Percentiles rank a stretch among this genome's conserved stretches.
Evolutionary conservation across 2,888 invertebrate species (phyloP).

Genomic region (Hypomecis atomaria): DNA sequence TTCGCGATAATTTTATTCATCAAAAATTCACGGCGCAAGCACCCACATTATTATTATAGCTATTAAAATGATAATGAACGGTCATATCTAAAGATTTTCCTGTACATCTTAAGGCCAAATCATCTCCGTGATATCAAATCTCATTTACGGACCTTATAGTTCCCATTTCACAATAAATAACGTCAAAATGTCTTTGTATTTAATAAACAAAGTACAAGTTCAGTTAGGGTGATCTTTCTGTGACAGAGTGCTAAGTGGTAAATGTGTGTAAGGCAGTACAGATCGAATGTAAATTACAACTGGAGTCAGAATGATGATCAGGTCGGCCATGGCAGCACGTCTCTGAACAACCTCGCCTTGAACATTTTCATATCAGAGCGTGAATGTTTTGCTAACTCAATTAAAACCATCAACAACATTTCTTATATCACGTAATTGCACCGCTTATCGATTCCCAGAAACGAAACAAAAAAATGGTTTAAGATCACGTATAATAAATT

Average conservation of each 20-base stretch:
- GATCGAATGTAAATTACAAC: slow-evolving; percentile 28
- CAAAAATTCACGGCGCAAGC: not conserved
- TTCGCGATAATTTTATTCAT: no score
- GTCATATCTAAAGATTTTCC: slow-evolving; percentile 30
- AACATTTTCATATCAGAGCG: slow-evolving; percentile 34
- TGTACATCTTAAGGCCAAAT: slow-evolving; percentile 24
- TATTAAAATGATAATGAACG: slow-evolving; percentile 25
- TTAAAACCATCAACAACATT: not conserved
- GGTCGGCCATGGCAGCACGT: slow-evolving; percentile 37
- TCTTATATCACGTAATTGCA: not conserved
- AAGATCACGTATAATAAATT: no score
- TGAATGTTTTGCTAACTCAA: slow-evolving; percentile 24
- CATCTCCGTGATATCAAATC: slow-evolving; percentile 11
- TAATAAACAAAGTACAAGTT: no score
- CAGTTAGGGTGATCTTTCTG: not conserved
- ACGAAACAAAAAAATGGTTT: no score
- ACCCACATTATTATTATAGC: slow-evolving; percentile 5
- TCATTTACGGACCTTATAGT: not conserved
- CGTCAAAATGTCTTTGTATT: no score
- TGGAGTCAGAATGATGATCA: slow-evolving; percentile 32
- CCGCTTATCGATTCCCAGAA: no score
- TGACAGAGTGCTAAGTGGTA: slow-evolving; percentile 16
- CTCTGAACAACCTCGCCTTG: slow-evolving; percentile 37
- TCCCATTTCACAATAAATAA: slow-evolving; percentile 12
- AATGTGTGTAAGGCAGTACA: not conserved